Percentiles rank a stretch among this genome's conserved stretches.
phyloP scores from a whole-genome alignment of 2,797 vertebrate species.

The Cryptoblepharus egeriae region DNA sequence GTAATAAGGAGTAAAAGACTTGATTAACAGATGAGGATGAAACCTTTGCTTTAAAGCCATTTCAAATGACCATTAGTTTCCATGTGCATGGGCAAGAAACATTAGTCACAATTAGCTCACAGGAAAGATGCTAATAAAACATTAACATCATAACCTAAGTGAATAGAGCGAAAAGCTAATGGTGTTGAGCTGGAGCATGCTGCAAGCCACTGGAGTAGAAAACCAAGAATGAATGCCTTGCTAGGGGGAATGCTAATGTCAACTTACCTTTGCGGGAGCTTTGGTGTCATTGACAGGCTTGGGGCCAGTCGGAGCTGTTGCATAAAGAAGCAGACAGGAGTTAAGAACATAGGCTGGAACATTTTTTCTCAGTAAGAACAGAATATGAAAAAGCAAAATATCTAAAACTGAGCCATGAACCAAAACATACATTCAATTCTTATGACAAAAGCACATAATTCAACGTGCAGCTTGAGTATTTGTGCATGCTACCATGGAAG shows the following conservation, averaged over 20 bases:
- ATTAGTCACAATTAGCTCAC: not conserved
- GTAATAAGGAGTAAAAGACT: rapidly evolving
- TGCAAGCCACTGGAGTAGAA: not conserved
- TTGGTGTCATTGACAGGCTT: slow-evolving; percentile 71
- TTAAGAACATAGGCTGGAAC: slow-evolving; percentile 41
- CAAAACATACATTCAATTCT: not conserved
- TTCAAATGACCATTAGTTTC: not conserved
- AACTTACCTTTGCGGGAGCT: slow-evolving; percentile 74
- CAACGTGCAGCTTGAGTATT: not conserved
- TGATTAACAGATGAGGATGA: not conserved
- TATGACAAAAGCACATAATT: not conserved
- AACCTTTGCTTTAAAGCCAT: not conserved
- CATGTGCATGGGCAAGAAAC: rapidly evolving
- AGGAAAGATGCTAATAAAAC: slow-evolving; percentile 11
- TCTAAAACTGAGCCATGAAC: slow-evolving; percentile 6
- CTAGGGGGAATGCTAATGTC: not conserved
- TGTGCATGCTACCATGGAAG: too few relatives aligned
- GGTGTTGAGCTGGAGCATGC: not conserved
- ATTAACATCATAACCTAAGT: not conserved
- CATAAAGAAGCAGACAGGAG: slow-evolving; percentile 9
- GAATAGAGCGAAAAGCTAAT: not conserved
- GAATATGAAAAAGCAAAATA: slow-evolving; percentile 17
- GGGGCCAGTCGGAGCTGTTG: slow-evolving; percentile 47
- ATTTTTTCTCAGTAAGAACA: slow-evolving; percentile 14
- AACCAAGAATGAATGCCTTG: not conserved